Percentiles rank a stretch among this genome's conserved stretches.
Evolutionary conservation across 1,140 invertebrate species (phyloP).

Genomic region (Drosophila prosaltans): DNA sequence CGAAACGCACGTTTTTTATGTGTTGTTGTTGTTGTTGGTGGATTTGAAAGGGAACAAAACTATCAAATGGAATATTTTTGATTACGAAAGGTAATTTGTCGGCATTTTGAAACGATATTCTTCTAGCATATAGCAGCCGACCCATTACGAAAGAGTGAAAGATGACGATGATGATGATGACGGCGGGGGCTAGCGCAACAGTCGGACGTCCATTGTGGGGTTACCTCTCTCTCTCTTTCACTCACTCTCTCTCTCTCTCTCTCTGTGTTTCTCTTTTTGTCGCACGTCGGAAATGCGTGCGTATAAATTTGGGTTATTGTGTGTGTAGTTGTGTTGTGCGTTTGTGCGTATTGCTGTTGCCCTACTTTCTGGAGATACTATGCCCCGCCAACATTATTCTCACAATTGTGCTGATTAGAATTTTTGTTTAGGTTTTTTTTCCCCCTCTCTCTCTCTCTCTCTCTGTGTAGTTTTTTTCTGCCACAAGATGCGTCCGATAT

Average conservation of each 20-base stretch:
- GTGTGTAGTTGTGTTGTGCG: slow-evolving; percentile 19
- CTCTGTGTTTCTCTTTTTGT: slow-evolving; percentile 6
- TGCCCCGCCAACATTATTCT: slow-evolving; percentile 15
- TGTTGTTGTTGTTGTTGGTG: not conserved
- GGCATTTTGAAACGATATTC: slow-evolving; percentile 10
- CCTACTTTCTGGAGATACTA: slow-evolving; percentile 67
- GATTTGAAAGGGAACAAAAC: not conserved
- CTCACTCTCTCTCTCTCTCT: not conserved
- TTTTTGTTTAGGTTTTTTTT: slow-evolving; percentile 36
- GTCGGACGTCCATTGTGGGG: slow-evolving; percentile 21
- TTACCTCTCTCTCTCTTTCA: slow-evolving; percentile 8
- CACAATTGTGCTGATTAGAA: slow-evolving; percentile 60
- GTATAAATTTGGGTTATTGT: slow-evolving; percentile 75
- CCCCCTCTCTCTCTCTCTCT: not conserved
- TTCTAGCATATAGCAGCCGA: not conserved
- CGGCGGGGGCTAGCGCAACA: slow-evolving; percentile 33
- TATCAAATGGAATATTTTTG: slow-evolving; percentile 29
- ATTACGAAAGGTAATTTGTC: slow-evolving; percentile 44
- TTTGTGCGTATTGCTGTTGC: slow-evolving; percentile 30
- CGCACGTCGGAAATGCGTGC: slow-evolving; percentile 67
- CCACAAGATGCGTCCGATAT: slow-evolving; percentile 56
- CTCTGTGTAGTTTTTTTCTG: slow-evolving; percentile 15
- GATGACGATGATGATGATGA: slow-evolving; percentile 22
- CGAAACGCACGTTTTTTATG: slow-evolving; percentile 13
- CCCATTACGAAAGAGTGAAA: slow-evolving; percentile 51